phyloP scores from a whole-genome alignment of 2,113 vertebrate species.

The Sinocyclocheilus grahami region DNA sequence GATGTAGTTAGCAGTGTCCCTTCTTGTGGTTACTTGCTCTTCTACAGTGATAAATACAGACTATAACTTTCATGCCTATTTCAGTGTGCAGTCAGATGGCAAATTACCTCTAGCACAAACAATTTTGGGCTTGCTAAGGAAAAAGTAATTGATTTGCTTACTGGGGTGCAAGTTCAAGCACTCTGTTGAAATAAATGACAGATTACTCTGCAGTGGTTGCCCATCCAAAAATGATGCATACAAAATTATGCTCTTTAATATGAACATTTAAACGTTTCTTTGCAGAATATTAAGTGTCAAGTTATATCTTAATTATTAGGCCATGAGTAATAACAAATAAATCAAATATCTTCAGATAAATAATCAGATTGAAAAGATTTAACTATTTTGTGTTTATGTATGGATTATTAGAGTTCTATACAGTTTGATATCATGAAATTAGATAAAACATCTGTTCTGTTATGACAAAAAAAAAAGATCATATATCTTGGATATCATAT shows the following conservation, averaged over 20 bases:
- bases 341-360: no score
- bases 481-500: background rate
- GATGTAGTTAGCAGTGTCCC: background rate
- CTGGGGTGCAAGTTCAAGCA: constrained; percentile 23
- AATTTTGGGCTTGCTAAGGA: constrained; percentile 19
- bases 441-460: background rate
- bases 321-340: no score
- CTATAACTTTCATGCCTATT: constrained; percentile 21
- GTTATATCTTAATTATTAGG: no score
- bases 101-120: constrained; percentile 41
- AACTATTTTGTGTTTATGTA: background rate
- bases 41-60: constrained; percentile 17
- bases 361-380: no score
- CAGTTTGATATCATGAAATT: background rate
- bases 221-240: background rate
- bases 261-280: no score
- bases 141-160: constrained; percentile 21
- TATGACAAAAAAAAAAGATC: background rate
- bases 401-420: background rate
- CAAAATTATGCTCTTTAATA: no score
- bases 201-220: constrained; percentile 44
- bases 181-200: constrained; percentile 48
- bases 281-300: no score
- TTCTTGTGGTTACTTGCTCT: background rate
- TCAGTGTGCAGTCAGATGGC: constrained; percentile 20